These are phyloP conservation scores for Neolamprologus caudopunctatus DNA, from an alignment of 2,113 vertebrate species.

Conservation along the genomic window DNA sequence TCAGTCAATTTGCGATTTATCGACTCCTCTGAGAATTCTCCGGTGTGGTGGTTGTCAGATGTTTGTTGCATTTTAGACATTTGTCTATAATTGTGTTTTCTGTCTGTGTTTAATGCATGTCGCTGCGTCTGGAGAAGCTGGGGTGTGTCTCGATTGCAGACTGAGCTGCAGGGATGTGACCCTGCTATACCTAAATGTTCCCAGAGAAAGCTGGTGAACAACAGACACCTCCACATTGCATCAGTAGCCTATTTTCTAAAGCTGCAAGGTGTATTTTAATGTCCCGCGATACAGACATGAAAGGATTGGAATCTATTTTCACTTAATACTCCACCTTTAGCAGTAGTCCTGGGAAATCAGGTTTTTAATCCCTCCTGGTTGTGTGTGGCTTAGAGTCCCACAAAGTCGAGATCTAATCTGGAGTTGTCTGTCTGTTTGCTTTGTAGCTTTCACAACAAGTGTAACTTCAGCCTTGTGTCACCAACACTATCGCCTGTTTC, in stretches of 20 bases:
- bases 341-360: conserved; percentile 51
- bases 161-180: not conserved
- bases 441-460: not conserved
- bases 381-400: conserved; percentile 11
- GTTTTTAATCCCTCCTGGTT: conserved; percentile 46
- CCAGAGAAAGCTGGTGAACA: not conserved
- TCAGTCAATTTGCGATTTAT: not conserved
- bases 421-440: conserved; percentile 6
- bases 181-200: not conserved
- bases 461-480: not conserved
- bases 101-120: accelerated
- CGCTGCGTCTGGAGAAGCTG: accelerated
- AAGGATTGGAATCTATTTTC: conserved; percentile 52
- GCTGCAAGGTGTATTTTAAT: conserved; percentile 3
- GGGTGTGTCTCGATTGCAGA: not conserved
- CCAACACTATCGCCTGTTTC: not conserved
- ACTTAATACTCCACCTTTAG: conserved; percentile 37
- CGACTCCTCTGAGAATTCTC: accelerated
- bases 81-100: not conserved
- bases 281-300: not conserved
- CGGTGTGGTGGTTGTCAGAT: not conserved
- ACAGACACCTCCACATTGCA: not conserved
- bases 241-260: not conserved
- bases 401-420: conserved; percentile 43
- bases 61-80: not conserved